Percentiles rank a stretch among this genome's conserved stretches.
phyloP scores from a whole-genome alignment of 2,113 vertebrate genomes.

The Menura novaehollandiae region DNA sequence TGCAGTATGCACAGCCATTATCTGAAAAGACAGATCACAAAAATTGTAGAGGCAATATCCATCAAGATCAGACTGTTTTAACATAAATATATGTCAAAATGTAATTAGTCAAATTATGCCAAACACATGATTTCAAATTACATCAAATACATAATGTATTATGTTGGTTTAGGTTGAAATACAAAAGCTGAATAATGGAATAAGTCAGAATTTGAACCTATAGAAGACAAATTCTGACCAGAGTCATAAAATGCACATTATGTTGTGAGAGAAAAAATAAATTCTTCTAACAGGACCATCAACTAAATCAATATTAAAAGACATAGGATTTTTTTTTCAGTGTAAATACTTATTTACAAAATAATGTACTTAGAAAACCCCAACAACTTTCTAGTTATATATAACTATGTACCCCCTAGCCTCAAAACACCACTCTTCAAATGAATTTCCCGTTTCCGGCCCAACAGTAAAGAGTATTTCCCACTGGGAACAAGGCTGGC shows the following conservation, averaged over 20 bases:
- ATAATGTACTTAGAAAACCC: neutral
- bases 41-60: neutral
- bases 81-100: neutral
- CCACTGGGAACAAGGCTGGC: neutral
- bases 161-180: neutral
- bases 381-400: neutral
- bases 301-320: neutral
- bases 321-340: neutral
- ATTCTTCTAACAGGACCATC: neutral
- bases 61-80: neutral
- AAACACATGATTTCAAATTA: neutral
- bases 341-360: neutral
- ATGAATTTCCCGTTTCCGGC: neutral
- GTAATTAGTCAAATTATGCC: neutral
- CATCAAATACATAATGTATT: neutral
- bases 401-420: neutral
- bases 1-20: neutral
- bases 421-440: neutral
- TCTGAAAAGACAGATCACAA: neutral
- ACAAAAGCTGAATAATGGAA: neutral
- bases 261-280: neutral
- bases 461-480: neutral
- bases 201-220: neutral
- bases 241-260: neutral
- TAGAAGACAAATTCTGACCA: neutral